Conservation (phyloP, 1,140 invertebrate genomes). For the Ephestia elutella region DNA sequence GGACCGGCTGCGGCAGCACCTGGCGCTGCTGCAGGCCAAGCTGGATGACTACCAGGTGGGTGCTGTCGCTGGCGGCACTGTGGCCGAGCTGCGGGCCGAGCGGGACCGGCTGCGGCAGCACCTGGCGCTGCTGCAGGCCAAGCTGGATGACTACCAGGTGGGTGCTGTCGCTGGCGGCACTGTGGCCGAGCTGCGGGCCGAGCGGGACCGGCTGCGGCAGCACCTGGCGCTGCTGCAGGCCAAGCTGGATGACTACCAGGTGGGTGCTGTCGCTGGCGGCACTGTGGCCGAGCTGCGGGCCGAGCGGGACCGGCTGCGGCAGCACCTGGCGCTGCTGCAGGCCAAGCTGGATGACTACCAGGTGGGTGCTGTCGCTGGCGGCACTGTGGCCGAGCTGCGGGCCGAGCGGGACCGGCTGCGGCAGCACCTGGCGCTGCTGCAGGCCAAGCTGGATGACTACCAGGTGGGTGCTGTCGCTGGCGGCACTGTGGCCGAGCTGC, state of each 20-base stretch:
- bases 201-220: too few relatives aligned
- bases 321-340: too few relatives aligned
- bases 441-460: conserved; percentile 45
- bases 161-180: conserved; percentile 32
- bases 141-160: too few relatives aligned
- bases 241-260: conserved; percentile 34
- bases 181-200: conserved; percentile 38
- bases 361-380: too few relatives aligned
- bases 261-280: too few relatives aligned
- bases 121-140: conserved; percentile 17
- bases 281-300: conserved; percentile 22
- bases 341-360: too few relatives aligned
- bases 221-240: conserved; percentile 26
- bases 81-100: too few relatives aligned
- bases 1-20: conserved; percentile 20
- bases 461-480: too few relatives aligned
- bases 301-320: conserved; percentile 23
- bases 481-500: conserved; percentile 34
- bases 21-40: too few relatives aligned
- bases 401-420: background rate
- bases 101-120: conserved; percentile 12
- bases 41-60: too few relatives aligned
- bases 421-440: conserved; percentile 18
- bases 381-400: too few relatives aligned
- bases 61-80: too few relatives aligned